Conservation (phyloP, 2,113 vertebrate genomes). For the Archilochus colubris region DNA sequence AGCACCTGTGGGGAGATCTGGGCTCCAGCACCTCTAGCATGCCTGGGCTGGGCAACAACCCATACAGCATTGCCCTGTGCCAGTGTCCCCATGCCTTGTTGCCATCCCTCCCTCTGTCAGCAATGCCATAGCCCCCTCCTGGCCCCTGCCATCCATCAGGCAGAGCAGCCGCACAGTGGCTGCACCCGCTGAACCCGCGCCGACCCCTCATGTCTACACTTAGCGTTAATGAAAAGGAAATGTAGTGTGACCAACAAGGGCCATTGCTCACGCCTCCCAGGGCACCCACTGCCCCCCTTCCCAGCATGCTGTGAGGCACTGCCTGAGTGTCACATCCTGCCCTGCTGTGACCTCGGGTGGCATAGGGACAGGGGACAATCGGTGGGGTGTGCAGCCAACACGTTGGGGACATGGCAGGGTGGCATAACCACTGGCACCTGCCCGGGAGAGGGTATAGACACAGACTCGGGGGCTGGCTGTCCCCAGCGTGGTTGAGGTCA, state of each 20-base stretch:
- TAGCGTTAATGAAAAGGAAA: constrained; percentile 88
- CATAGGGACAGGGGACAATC: not conserved
- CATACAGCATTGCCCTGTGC: rapidly evolving
- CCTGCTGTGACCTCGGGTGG: not conserved
- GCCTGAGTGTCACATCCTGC: rapidly evolving
- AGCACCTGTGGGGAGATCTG: constrained; percentile 76
- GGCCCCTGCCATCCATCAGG: constrained; percentile 13
- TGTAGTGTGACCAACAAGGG: constrained; percentile 84
- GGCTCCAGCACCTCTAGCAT: not conserved
- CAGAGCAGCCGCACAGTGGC: not conserved
- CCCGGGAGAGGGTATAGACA: not conserved
- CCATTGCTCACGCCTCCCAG: constrained; percentile 76
- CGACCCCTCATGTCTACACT: constrained; percentile 82
- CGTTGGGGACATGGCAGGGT: rapidly evolving
- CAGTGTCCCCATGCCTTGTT: rapidly evolving
- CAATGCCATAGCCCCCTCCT: not conserved
- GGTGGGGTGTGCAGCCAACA: rapidly evolving
- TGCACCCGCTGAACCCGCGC: constrained; percentile 73
- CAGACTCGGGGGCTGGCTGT: not conserved
- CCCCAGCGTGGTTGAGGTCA: not conserved
- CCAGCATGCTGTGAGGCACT: rapidly evolving
- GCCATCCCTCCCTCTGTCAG: rapidly evolving
- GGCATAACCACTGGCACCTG: not conserved
- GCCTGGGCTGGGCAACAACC: not conserved
- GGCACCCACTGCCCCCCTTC: not conserved